Evolutionary conservation across 2,113 vertebrate species (phyloP), one percentile per base, ranked within the genome.

Genomic region (Mionectes macconnelli): DNA sequence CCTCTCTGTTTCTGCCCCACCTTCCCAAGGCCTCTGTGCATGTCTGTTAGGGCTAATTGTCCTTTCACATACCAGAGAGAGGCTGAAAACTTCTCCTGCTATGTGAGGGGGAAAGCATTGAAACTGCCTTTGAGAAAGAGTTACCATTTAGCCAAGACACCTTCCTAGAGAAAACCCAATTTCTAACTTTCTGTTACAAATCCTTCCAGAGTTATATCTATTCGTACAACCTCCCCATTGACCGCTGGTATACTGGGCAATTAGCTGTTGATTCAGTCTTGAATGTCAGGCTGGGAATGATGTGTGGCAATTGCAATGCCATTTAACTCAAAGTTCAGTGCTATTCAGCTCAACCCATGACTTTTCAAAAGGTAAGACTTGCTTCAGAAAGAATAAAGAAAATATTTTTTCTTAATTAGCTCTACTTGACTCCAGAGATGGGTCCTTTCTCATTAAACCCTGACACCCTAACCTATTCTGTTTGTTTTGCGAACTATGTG

Each of bases 241-340:
- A 12, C 11, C 12, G 12, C 10, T 37, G 47, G 7, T 20, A 28
- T 2, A 22, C 19, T 0, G 1, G 66, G 16, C 35, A 60, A 25
- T 44, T 27, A 52, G 16, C 44, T 80, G 33, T 35, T 74, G 25
- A 30, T 73, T 84, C 39, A 28, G 18, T 52, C n/a, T 60, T 50
- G 27, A 64, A n/a, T 56, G 35, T 27, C 27, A 62, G 30, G n/a
- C 33, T 64, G 40, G 53, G 78, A 73, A 56, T 44, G 63, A 64
- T 21, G 13, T 3, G 10, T 73, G 44, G 23, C 14, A 7, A 3
- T 79, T 85, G 59, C 14, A 3, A 19, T 47, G 39, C 14, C 11
- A 8, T 74, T 82, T 72, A 66, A 55, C 44, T 84, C 56, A 23
- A 31, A 59, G 14, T 55, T 87, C 72, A 39, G 1, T 60, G 74